Conservation (phyloP, 2,888 invertebrate genomes). For the Altica lythri region DNA sequence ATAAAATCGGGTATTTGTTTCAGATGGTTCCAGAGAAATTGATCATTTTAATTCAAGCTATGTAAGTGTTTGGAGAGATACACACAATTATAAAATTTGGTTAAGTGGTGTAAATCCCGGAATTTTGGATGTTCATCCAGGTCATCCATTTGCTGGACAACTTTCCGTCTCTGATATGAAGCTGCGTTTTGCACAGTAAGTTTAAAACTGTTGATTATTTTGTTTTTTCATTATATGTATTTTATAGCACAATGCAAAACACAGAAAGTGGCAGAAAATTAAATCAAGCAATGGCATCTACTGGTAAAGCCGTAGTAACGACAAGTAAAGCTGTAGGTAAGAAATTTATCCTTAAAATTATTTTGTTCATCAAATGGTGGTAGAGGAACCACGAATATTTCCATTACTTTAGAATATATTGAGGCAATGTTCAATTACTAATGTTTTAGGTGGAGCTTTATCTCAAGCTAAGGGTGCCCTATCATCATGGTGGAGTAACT, state of each 20-base stretch:
- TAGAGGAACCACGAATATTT: too few relatives aligned
- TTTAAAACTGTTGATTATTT: slow-evolving; percentile 38
- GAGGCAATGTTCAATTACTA: neutral
- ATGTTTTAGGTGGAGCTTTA: slow-evolving; percentile 72
- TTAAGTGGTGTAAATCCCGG: slow-evolving; percentile 67
- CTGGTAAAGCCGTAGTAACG: slow-evolving; percentile 86
- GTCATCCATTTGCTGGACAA: slow-evolving; percentile 95
- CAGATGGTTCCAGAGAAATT: slow-evolving; percentile 77
- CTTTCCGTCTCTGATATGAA: slow-evolving; percentile 94
- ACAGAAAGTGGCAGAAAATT: slow-evolving; percentile 92
- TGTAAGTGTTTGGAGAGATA: slow-evolving; percentile 82
- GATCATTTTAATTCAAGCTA: slow-evolving; percentile 89
- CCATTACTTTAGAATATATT: too few relatives aligned
- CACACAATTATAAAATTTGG: slow-evolving; percentile 90
- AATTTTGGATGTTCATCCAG: slow-evolving; percentile 72
- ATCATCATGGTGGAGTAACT: slow-evolving; percentile 83
- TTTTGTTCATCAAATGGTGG: too few relatives aligned
- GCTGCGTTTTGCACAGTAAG: slow-evolving; percentile 87
- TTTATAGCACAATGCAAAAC: slow-evolving; percentile 85
- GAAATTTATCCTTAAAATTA: too few relatives aligned
- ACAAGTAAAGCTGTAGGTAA: slow-evolving; percentile 75
- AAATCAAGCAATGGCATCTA: slow-evolving; percentile 89
- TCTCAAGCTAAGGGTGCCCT: slow-evolving; percentile 88
- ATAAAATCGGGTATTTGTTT: too few relatives aligned
- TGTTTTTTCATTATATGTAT: slow-evolving; percentile 3